phyloP scores from a whole-genome alignment of 2,888 invertebrate genomes.

The Zhengitettix transpicula region DNA sequence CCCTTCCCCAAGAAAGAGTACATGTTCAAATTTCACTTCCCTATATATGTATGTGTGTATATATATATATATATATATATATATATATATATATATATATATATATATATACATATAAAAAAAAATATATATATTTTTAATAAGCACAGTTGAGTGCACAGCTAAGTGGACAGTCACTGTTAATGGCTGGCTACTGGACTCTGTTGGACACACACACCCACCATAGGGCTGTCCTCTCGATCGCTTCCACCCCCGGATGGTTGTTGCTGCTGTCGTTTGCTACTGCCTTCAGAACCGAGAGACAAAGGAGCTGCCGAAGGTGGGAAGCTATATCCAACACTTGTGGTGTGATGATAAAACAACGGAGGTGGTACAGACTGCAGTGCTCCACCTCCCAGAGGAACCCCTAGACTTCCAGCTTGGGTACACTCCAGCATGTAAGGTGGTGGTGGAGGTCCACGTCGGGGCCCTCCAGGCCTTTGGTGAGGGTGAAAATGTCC shows the following conservation, averaged over 20 bases:
- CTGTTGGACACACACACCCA: constrained; percentile 79
- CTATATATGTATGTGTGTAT: background rate
- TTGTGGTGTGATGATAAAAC: background rate
- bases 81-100: background rate
- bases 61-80: background rate
- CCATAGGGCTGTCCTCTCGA: constrained; percentile 64
- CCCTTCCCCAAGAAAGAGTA: too few relatives aligned
- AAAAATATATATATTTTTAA: background rate
- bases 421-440: constrained; percentile 25
- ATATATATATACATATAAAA: background rate
- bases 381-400: constrained; percentile 15
- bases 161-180: constrained; percentile 8
- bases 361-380: constrained; percentile 1
- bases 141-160: too few relatives aligned
- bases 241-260: constrained; percentile 22
- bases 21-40: background rate
- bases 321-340: background rate
- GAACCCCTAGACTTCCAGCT: constrained; percentile 26
- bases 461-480: constrained; percentile 18
- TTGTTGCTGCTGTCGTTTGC: constrained; percentile 12
- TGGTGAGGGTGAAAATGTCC: constrained; percentile 10
- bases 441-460: constrained; percentile 24
- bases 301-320: constrained; percentile 5
- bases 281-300: constrained; percentile 1
- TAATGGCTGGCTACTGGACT: constrained; percentile 84